phyloP scores from a whole-genome alignment of 2,113 vertebrate genomes.

The Rhabdornis inornatus region DNA sequence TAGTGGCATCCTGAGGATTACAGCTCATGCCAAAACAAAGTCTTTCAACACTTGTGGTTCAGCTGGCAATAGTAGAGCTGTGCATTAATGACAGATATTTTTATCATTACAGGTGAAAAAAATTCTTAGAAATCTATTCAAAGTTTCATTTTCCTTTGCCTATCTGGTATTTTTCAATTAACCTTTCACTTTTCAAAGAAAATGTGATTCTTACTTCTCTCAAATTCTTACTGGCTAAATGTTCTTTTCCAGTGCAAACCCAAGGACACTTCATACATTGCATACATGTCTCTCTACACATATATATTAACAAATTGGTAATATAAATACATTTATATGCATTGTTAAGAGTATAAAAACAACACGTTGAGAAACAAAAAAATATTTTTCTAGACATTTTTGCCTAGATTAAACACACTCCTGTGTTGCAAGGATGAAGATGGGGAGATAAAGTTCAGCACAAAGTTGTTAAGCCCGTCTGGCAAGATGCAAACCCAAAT shows the following conservation, averaged over 20 bases:
- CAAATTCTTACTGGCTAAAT: neutral
- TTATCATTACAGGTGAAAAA: neutral
- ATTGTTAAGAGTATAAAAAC: neutral
- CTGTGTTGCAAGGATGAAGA: neutral
- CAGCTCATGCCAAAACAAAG: neutral
- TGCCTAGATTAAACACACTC: neutral
- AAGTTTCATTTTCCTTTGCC: neutral
- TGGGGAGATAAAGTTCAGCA: neutral
- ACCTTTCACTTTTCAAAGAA: accelerated
- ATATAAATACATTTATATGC: neutral
- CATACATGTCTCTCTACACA: neutral
- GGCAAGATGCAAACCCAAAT: slow-evolving; percentile 52
- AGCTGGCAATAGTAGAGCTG: neutral
- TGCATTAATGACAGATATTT: neutral
- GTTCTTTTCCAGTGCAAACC: neutral
- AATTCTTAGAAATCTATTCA: neutral
- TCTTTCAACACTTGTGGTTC: neutral
- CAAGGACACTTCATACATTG: neutral
- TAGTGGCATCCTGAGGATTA: neutral
- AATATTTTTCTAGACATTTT: neutral
- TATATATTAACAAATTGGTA: too few species aligned
- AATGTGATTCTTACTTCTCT: neutral
- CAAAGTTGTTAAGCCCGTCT: slow-evolving; percentile 30
- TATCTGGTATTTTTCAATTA: neutral
- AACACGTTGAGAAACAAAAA: neutral